phyloP scores from a whole-genome alignment of 2,797 vertebrate species.

The Artibeus jamaicensis region DNA sequence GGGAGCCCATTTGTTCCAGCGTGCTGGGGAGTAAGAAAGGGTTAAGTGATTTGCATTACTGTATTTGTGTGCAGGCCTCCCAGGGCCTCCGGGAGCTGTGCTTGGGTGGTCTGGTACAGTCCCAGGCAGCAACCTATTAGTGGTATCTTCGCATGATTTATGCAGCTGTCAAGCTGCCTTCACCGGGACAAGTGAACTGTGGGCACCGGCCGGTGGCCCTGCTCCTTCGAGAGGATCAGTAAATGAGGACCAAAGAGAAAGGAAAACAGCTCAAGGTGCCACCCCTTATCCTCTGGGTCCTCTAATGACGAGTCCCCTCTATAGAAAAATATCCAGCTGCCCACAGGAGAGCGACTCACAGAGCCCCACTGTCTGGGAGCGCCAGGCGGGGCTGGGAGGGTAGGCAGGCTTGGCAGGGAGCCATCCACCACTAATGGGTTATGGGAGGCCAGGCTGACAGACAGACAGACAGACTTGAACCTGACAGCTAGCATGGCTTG shows the following conservation, averaged over 20 bases:
- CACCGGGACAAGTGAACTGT: slow-evolving; percentile 93
- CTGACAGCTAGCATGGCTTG: background rate
- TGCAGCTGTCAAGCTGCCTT: slow-evolving; percentile 96
- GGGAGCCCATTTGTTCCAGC: slow-evolving; percentile 4
- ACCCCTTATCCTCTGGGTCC: slow-evolving; percentile 86
- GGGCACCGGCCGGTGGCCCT: slow-evolving; percentile 85
- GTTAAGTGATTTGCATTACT: slow-evolving; percentile 89
- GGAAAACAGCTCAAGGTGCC: slow-evolving; percentile 89
- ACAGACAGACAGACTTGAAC: background rate
- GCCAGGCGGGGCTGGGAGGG: slow-evolving; percentile 48
- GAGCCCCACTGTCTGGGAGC: slow-evolving; percentile 82
- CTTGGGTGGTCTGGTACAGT: slow-evolving; percentile 94
- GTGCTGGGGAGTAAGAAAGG: slow-evolving; percentile 75
- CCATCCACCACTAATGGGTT: slow-evolving; percentile 69
- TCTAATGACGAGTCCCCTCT: slow-evolving; percentile 86
- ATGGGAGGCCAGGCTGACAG: slow-evolving; percentile 54
- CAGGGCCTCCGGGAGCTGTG: slow-evolving; percentile 81
- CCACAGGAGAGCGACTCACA: slow-evolving; percentile 81
- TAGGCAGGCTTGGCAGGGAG: slow-evolving; percentile 72
- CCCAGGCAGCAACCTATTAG: slow-evolving; percentile 92
- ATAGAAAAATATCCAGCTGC: slow-evolving; percentile 83
- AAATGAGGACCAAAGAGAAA: slow-evolving; percentile 86
- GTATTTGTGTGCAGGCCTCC: slow-evolving; percentile 87
- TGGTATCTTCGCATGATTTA: slow-evolving; percentile 92
- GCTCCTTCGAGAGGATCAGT: slow-evolving; percentile 86